phyloP scores from a whole-genome alignment of 2,797 vertebrate species.

The Myotis daubentonii region DNA sequence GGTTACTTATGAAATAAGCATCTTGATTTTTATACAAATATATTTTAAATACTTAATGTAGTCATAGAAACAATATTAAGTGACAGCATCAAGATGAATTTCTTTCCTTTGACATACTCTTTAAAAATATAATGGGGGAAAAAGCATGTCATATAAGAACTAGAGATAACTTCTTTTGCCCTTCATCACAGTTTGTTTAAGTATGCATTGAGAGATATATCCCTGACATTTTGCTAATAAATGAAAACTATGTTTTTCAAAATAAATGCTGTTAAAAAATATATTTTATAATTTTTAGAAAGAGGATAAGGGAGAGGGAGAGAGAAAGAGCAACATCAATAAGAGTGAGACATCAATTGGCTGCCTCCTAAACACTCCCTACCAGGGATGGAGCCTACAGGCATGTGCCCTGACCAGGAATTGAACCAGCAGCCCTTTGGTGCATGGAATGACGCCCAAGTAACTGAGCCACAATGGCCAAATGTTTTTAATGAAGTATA shows the following conservation, averaged over 20 bases:
- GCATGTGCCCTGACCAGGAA: not conserved
- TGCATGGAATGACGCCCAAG: not conserved
- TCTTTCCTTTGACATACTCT: constrained; percentile 6
- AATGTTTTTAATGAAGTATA: constrained; percentile 1
- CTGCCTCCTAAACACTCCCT: not conserved
- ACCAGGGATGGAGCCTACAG: not conserved
- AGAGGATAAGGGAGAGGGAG: not conserved
- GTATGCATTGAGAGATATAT: not conserved
- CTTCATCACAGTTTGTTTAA: not conserved
- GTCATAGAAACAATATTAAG: constrained; percentile 19
- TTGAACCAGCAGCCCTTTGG: not conserved
- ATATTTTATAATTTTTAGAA: not conserved
- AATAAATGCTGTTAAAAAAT: not conserved
- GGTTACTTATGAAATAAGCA: not conserved
- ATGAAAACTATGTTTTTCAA: constrained; percentile 25
- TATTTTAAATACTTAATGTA: not conserved
- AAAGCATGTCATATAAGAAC: not conserved
- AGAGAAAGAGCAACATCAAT: not conserved
- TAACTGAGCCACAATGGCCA: not conserved
- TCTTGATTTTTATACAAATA: constrained; percentile 17
- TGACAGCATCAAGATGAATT: not conserved
- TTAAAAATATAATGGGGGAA: constrained; percentile 4
- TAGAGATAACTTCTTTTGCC: not conserved
- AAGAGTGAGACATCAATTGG: not conserved
- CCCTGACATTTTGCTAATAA: not conserved